Base-by-base conservation (phyloP, 2,797 vertebrate genomes). In the Echiichthys vipera region DNA sequence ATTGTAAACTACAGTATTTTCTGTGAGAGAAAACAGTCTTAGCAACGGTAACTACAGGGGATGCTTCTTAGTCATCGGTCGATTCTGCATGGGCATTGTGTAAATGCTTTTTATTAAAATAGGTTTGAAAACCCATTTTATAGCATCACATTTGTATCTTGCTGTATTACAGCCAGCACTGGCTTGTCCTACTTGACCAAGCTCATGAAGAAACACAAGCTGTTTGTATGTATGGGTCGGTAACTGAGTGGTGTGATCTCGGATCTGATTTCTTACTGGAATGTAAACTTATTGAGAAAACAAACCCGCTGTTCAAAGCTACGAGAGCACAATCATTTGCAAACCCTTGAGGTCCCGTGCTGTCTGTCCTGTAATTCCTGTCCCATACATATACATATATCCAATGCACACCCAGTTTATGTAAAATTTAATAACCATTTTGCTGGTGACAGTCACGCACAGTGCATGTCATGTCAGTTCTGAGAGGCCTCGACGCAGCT, bases 221-320 rank as follows among this genome's bases (percentile, higher is more conserved):
- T 77, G 79, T 85, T 81, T 76, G 78, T 86, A 91, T 90, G 90
- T 80, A 91, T 80, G 77, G 64, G 67, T 63, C 66, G 49, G 59
- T 88, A 77, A 87, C 73, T 71, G 65, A 78, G 61, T 75, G 89
- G 47, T 80, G 82, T 83, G 84, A 88, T 89, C 78, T 88, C 76
- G 63, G 18, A 89, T 84, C 65, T 73, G 72, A 84, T 81, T 77
- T 82, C 65, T 61, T 20, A 49, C 61, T 76, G 81, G 81, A 87
- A 89, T 89, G 81, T 90, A 89, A 89, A 92, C 81, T 27, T 71
- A 72, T 51, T 71, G 55, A 71, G 72, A 82, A 85, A 87, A 75
- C 65, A 86, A 86, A 72, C 24, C 6, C 20, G 2, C 6, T 43
- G 65, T 84, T 55, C 29, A 62, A 74, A 64, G 56, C 58, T 43